Percentiles rank a stretch among this genome's conserved stretches.
These are phyloP conservation scores for Crotalus horridus DNA, from an alignment of 2,113 vertebrate species.

Conservation along the genomic window DNA sequence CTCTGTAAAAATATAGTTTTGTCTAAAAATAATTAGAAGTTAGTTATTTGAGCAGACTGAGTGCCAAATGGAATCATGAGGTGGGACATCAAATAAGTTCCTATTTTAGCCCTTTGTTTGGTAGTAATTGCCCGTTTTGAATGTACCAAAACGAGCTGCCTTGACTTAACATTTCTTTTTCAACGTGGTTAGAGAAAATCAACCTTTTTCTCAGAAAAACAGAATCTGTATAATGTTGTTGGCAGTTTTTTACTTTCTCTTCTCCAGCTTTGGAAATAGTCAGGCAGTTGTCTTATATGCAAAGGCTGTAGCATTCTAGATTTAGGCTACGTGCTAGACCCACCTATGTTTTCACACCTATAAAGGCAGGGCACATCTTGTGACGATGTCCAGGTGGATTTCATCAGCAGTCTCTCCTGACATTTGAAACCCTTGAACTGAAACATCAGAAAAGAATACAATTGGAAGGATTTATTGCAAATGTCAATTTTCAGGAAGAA, in stretches of 20 bases:
- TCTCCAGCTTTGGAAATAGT: background rate
- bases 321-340: no score
- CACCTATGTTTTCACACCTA: background rate
- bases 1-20: background rate
- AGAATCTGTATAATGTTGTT: conserved; percentile 10
- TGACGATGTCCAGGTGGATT: fast-evolving
- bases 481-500: conserved; percentile 3
- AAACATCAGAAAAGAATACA: background rate
- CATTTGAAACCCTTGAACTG: background rate
- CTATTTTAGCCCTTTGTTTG: conserved; percentile 30
- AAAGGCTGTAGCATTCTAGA: background rate
- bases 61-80: conserved; percentile 14
- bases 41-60: background rate
- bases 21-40: conserved; percentile 17
- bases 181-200: conserved; percentile 8
- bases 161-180: background rate
- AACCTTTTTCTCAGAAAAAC: conserved; percentile 24
- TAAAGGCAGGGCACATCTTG: background rate
- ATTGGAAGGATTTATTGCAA: background rate
- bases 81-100: conserved; percentile 24
- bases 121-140: background rate
- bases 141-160: background rate
- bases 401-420: fast-evolving
- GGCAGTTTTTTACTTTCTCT: background rate
- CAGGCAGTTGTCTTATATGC: no score